Conservation (phyloP, 2,888 invertebrate species). For the Sinhomidia bicolor region DNA sequence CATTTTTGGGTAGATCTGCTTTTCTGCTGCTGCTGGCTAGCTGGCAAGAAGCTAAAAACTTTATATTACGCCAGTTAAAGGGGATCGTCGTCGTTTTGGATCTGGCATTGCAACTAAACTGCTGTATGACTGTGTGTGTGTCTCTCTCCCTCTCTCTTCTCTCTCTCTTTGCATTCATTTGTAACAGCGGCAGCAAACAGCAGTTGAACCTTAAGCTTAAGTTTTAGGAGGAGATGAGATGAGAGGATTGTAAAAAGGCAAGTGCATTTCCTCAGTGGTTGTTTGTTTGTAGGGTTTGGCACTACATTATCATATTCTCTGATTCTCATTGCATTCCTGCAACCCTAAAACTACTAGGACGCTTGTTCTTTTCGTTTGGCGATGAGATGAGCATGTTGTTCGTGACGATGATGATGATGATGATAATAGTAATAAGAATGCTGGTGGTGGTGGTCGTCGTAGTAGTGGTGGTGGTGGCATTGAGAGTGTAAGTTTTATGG, state of each 20-base stretch:
- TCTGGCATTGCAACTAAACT: not conserved
- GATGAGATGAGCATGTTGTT: not conserved
- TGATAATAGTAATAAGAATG: not conserved
- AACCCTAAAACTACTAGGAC: not conserved
- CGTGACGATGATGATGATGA: not conserved
- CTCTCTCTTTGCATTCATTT: no score
- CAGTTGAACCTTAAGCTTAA: not conserved
- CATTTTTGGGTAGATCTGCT: not conserved
- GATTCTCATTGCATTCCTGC: conserved; percentile 29
- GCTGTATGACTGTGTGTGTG: not conserved
- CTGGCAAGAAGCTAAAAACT: not conserved
- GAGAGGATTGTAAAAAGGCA: conserved; percentile 39
- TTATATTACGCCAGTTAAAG: not conserved
- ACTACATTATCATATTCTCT: conserved; percentile 35
- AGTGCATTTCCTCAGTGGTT: conserved; percentile 48
- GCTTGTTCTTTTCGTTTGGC: not conserved
- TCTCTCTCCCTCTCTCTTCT: no score
- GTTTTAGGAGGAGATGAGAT: conserved; percentile 35
- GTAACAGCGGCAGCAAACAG: not conserved
- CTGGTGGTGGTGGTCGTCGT: not conserved
- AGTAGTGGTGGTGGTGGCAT: not conserved
- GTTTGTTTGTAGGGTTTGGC: conserved; percentile 45
- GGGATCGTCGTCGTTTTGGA: no score
- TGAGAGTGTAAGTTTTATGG: conserved; percentile 37
- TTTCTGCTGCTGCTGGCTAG: not conserved